Conservation (phyloP, 1,140 invertebrate genomes). For the Linepithema humile region DNA sequence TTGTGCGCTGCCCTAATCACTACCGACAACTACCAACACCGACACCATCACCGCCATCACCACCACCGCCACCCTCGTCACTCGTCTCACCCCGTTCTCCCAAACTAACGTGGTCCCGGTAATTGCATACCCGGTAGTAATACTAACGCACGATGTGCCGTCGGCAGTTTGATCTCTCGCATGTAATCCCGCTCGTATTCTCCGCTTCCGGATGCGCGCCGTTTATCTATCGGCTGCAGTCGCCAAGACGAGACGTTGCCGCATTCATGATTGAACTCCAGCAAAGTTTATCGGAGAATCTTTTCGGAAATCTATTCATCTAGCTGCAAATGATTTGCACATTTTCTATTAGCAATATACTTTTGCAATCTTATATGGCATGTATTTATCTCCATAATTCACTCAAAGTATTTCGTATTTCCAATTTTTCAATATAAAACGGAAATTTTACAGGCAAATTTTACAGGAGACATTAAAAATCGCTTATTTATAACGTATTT, state of each 20-base stretch:
- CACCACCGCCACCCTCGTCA: conserved; percentile 59
- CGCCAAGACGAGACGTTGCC: background rate
- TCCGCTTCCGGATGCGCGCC: background rate
- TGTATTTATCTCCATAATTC: background rate
- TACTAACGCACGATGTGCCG: conserved; percentile 63
- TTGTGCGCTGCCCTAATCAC: conserved; percentile 78
- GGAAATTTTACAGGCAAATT: no score
- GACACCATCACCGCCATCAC: conserved; percentile 51
- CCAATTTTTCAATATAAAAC: background rate
- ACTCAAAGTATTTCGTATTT: background rate
- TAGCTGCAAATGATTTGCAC: background rate
- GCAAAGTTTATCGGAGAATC: background rate
- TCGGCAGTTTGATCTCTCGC: background rate
- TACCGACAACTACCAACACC: conserved; percentile 67
- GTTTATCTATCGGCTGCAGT: conserved; percentile 17
- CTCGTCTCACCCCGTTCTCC: conserved; percentile 69
- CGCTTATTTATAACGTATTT: no score
- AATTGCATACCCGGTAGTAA: conserved; percentile 72
- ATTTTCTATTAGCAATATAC: background rate
- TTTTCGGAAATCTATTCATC: background rate
- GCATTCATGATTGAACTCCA: background rate
- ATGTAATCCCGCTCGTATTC: background rate
- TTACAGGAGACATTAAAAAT: no score
- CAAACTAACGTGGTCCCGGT: conserved; percentile 77
- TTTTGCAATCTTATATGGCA: background rate